Conservation (phyloP, 2,888 invertebrate species). For the Sisyra terminalis region DNA sequence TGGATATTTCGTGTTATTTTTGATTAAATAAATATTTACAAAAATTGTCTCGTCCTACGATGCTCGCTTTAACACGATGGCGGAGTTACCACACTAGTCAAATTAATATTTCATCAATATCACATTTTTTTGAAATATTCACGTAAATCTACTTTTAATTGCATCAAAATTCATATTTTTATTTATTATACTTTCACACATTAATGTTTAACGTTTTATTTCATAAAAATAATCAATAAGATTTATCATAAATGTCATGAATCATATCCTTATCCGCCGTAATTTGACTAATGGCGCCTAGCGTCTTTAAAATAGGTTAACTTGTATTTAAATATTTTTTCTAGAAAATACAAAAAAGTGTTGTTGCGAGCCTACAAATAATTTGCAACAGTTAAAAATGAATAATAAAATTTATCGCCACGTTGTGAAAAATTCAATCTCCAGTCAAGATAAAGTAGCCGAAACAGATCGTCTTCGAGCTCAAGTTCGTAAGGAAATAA, state of each 20-base stretch:
- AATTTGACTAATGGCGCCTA: no score
- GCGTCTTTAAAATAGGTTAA: no score
- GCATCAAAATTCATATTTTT: neutral
- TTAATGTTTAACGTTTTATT: neutral
- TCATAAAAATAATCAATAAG: neutral
- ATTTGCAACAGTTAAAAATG: no score
- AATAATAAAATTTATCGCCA: neutral
- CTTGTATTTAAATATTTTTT: neutral
- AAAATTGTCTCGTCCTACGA: constrained; percentile 6
- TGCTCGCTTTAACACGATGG: constrained; percentile 36
- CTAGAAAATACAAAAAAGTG: neutral
- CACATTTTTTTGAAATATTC: constrained; percentile 5
- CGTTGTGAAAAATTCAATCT: neutral
- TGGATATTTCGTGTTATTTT: constrained; percentile 5
- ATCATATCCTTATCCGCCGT: no score
- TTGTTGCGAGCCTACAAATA: no score
- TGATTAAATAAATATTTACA: constrained; percentile 8
- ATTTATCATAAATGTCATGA: neutral
- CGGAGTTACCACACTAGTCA: constrained; percentile 51
- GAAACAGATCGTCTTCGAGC: constrained; percentile 20
- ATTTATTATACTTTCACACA: neutral
- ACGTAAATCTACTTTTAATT: neutral
- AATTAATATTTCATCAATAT: constrained; percentile 18
- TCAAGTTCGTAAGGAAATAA: constrained; percentile 44
- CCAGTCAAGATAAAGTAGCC: constrained; percentile 11